A percentile compares a stretch with the other conserved stretches of the same genome.
Conservation (phyloP, 2,797 vertebrate genomes). For the Pseudotriccus pelzelni region DNA sequence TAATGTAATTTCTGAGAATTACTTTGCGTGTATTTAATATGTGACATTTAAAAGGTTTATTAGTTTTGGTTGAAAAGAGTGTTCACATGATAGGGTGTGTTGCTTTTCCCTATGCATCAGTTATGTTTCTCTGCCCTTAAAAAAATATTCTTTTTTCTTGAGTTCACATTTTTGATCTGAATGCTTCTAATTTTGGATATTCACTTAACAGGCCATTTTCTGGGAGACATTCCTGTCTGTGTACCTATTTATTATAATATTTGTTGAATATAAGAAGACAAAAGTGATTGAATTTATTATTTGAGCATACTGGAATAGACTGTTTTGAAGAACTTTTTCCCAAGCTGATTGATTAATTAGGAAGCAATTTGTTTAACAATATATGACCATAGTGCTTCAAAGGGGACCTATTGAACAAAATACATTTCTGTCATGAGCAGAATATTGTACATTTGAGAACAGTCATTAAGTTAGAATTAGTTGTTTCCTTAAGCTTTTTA, state of each 20-base stretch:
- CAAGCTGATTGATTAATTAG: background rate
- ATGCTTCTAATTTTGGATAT: background rate
- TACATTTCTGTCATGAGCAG: background rate
- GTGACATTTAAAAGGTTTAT: background rate
- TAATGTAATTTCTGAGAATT: background rate
- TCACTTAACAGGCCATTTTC: background rate
- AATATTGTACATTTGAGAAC: background rate
- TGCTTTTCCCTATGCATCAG: background rate
- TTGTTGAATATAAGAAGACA: background rate
- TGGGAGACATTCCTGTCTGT: background rate
- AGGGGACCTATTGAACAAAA: background rate
- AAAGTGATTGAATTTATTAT: background rate
- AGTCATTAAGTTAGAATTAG: background rate
- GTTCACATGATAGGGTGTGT: background rate
- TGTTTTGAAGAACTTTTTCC: background rate
- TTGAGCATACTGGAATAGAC: background rate
- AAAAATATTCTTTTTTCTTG: background rate
- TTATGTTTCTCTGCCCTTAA: background rate
- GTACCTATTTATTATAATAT: background rate
- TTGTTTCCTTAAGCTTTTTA: background rate
- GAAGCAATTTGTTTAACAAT: background rate
- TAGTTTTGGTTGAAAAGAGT: background rate
- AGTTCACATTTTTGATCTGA: background rate
- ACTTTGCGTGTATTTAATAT: background rate
- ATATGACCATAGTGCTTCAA: background rate